These are phyloP conservation scores for Muscidifurax raptorellus DNA, from an alignment of 1,140 invertebrate species.

Conservation along the genomic window DNA sequence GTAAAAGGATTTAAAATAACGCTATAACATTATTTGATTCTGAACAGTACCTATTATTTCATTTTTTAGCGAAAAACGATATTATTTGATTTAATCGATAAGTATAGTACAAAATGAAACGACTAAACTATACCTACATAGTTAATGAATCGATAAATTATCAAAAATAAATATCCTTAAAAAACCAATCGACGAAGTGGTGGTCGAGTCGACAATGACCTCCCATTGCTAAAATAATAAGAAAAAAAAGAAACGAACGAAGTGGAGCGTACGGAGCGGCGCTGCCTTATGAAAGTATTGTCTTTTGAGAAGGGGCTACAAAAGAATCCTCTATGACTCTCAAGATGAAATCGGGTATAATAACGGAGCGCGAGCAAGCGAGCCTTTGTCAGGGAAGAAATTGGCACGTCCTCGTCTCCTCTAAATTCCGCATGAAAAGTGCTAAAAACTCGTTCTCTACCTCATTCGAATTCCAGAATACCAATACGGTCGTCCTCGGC, in stretches of 20 bases:
- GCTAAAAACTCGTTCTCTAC: neutral
- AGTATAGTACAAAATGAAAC: no score
- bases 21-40: no score
- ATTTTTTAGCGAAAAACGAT: no score
- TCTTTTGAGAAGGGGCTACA: neutral
- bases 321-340: neutral
- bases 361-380: neutral
- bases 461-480: conserved; percentile 3
- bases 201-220: no score
- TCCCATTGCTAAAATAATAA: neutral
- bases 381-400: neutral
- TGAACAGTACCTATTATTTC: no score
- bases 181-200: no score
- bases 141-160: no score
- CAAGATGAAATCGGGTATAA: neutral
- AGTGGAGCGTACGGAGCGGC: neutral
- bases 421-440: neutral
- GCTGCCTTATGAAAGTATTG: neutral
- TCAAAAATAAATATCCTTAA: no score
- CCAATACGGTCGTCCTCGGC: neutral
- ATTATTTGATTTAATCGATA: no score
- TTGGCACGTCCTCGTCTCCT: neutral
- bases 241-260: neutral
- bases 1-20: neutral
- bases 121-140: no score